These are phyloP conservation scores for Lamprotornis superbus DNA, from an alignment of 2,113 vertebrate species.

Conservation along the genomic window DNA sequence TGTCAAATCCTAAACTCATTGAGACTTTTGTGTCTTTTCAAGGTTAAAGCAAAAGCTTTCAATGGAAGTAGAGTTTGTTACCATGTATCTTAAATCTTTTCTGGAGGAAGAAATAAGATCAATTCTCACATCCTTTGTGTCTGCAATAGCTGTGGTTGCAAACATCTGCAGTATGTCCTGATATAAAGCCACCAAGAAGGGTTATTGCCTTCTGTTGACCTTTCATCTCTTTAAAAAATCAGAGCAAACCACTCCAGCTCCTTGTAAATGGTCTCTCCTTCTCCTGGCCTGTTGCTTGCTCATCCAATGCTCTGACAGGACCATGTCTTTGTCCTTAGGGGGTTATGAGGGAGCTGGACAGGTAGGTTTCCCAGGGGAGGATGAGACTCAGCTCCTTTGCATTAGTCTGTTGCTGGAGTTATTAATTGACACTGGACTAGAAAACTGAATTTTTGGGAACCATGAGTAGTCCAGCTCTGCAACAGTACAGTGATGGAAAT, in stretches of 20 bases:
- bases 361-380: background rate
- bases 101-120: background rate
- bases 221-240: background rate
- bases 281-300: background rate
- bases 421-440: background rate
- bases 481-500: background rate
- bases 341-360: background rate
- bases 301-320: background rate
- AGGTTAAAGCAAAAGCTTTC: background rate
- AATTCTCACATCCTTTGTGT: background rate
- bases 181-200: background rate
- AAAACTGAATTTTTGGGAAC: background rate
- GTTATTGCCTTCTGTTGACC: background rate
- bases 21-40: background rate
- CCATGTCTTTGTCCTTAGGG: background rate
- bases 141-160: background rate
- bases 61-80: background rate
- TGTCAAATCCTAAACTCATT: background rate
- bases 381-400: background rate
- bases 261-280: background rate
- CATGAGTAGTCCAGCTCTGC: background rate
- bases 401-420: background rate
- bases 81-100: background rate
- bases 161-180: background rate
- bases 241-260: background rate